Evolutionary conservation across 2,797 vertebrate genomes (phyloP).

Genomic region (Hippoglossus hippoglossus): DNA sequence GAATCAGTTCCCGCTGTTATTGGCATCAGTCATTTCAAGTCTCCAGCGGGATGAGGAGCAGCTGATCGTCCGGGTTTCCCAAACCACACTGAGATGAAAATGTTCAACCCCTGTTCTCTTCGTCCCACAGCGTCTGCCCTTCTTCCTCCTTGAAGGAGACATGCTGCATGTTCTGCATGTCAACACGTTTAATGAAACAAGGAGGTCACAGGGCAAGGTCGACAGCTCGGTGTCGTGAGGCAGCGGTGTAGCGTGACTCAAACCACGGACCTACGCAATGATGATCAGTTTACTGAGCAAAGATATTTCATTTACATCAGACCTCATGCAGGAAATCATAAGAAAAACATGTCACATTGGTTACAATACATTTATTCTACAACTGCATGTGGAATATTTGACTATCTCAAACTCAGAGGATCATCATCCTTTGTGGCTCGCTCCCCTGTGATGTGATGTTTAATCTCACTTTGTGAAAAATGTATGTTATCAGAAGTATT

Average conservation of each 20-base stretch:
- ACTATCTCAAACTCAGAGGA: background rate
- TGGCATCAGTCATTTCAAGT: conserved; percentile 8
- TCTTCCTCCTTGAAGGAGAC: conserved; percentile 30
- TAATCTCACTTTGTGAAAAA: background rate
- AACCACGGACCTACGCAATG: background rate
- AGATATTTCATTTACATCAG: background rate
- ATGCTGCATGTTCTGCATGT: conserved; percentile 52
- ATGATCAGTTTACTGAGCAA: no score
- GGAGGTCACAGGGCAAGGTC: conserved; percentile 74
- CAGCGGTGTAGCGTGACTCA: conserved; percentile 5
- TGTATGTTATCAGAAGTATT: background rate
- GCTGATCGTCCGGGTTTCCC: background rate
- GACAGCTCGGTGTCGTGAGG: conserved; percentile 25
- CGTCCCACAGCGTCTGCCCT: conserved; percentile 24
- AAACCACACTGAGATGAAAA: conserved; percentile 1
- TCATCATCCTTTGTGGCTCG: background rate
- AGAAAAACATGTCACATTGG: background rate
- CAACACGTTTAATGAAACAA: conserved; percentile 81
- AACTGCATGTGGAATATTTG: no score
- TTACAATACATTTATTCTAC: background rate
- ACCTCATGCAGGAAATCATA: background rate
- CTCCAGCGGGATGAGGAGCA: conserved; percentile 25
- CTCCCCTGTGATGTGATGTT: no score
- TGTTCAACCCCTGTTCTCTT: background rate
- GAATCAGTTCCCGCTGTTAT: conserved; percentile 7